Base-by-base conservation (phyloP, 23 tunicate genomes). In the Halocynthia aurantium region DNA sequence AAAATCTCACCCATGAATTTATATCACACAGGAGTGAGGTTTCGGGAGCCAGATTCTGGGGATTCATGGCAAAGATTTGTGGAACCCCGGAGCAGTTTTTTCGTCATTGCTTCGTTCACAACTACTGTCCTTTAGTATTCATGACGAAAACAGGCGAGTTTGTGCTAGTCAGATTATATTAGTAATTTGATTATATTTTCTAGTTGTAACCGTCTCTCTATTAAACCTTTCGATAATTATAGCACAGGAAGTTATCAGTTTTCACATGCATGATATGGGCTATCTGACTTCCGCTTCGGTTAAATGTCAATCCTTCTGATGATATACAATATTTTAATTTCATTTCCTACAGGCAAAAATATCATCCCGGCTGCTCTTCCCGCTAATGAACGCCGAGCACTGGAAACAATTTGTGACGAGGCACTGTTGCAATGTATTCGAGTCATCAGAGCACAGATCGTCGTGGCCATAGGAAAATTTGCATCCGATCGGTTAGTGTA, bases 361-460 rank as follows among this genome's bases (percentile, higher is more conserved):
- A 63, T 82, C 9, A 82, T 82, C 49, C 86, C 86, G 0, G 86
- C 86, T 52, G 86, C 86, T 51, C 66, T 82, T 10, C 86, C 86
- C 52, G 86, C 86, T 19, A 49, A 20, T 0, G 86, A 82, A 18
- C 60, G 80, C 51, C 53, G 80, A 7, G 19, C 78, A 7, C 66
- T 82, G 49, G 86, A 82, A 65, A 72, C 69, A 19, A 63, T 82
- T 13, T 82, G 86, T 75, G 86, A 82, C 52, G 55, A 51, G 19
- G 86, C 86, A 12, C 58, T 82, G 49, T 64, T 82, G 12, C 80
- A 82, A 82, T 74, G 80, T 54, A 57, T 82, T 7, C 71, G 86
- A 19, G 86, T 82, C 22, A 55, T 82, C 11, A 51, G 86, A 7
- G 73, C 57, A 7, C 86, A 82, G 67, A 52, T 82, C 19, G 66